phyloP scores from a whole-genome alignment of 2,797 vertebrate species.

The Australoheros facetus region DNA sequence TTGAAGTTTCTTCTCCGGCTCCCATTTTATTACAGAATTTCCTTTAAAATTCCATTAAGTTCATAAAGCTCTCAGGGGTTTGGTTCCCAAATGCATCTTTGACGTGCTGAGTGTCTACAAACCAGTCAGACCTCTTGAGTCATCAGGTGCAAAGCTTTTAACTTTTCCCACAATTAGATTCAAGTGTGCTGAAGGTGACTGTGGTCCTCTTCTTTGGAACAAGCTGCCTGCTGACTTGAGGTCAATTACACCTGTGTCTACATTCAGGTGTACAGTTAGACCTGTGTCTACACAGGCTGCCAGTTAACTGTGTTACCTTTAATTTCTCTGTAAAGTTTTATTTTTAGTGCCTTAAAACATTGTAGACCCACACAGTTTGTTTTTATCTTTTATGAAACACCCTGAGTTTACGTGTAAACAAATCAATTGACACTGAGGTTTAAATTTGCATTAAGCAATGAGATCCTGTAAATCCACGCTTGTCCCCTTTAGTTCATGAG shows the following conservation, averaged over 20 bases:
- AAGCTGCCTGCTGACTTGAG: not conserved
- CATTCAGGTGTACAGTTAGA: too few relatives aligned
- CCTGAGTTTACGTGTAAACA: not conserved
- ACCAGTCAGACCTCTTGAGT: not conserved
- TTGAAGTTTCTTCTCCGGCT: not conserved
- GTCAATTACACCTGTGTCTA: not conserved
- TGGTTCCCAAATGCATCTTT: not conserved
- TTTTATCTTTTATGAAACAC: too few relatives aligned
- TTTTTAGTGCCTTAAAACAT: not conserved
- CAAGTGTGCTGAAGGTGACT: not conserved
- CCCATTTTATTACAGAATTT: too few relatives aligned
- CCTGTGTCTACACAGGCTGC: rapidly evolving
- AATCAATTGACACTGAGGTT: not conserved
- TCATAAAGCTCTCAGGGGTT: not conserved
- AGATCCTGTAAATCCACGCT: not conserved
- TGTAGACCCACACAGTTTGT: not conserved
- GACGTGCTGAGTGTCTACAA: not conserved
- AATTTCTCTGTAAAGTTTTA: not conserved
- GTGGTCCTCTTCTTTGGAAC: not conserved
- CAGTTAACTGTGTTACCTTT: rapidly evolving
- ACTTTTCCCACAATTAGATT: not conserved
- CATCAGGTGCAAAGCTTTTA: not conserved
- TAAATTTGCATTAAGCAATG: not conserved
- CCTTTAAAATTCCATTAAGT: rapidly evolving
- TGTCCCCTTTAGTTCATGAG: not conserved